These are phyloP conservation scores for Anthonomus grandis DNA, from an alignment of 1,140 invertebrate genomes.

Conservation along the genomic window DNA sequence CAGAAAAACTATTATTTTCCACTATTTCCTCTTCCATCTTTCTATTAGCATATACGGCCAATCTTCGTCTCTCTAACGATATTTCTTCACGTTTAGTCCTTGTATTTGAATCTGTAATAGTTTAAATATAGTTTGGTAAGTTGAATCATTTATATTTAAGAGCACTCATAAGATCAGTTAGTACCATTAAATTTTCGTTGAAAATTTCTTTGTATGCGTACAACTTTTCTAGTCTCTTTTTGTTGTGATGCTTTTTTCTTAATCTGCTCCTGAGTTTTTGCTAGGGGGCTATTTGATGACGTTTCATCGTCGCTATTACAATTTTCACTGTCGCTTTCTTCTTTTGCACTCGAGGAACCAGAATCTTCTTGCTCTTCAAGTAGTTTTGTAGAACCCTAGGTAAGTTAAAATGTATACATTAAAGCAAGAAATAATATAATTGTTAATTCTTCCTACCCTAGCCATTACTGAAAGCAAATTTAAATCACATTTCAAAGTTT, in stretches of 20 bases:
- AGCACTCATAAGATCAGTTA: not conserved
- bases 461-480: too few relatives aligned
- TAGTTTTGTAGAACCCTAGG: constrained; percentile 5
- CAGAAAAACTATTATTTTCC: constrained; percentile 40
- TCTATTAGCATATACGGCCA: constrained; percentile 34
- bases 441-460: too few relatives aligned
- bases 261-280: constrained; percentile 13
- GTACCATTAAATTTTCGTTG: constrained; percentile 19
- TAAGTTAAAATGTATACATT: too few relatives aligned
- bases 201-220: constrained; percentile 14
- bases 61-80: constrained; percentile 31
- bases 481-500: too few relatives aligned
- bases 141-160: not conserved
- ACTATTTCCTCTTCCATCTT: constrained; percentile 43
- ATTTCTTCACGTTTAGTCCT: constrained; percentile 16
- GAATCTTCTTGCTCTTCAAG: constrained; percentile 28
- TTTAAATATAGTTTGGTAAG: not conserved
- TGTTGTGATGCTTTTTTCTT: constrained; percentile 9
- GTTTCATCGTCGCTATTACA: constrained; percentile 29
- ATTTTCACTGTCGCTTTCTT: constrained; percentile 31
- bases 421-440: too few relatives aligned
- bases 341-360: constrained; percentile 31
- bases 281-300: constrained; percentile 24
- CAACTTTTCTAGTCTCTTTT: constrained; percentile 8
- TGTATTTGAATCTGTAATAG: not conserved